Conservation (phyloP, 2,888 invertebrate genomes). For the Disparrhopalites patrizii region DNA sequence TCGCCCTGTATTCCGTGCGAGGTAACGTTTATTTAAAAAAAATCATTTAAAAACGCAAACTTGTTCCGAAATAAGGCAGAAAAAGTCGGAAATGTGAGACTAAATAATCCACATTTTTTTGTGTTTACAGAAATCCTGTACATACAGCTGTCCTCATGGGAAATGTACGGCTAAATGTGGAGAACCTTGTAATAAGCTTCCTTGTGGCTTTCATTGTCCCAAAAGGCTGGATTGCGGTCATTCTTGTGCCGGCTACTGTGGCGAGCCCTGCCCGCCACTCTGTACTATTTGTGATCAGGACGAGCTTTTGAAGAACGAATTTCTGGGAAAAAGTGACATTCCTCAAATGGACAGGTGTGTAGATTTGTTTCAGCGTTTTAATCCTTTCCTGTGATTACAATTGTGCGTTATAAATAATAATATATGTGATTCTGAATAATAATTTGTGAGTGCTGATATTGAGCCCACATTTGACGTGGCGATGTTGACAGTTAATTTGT, state of each 20-base stretch:
- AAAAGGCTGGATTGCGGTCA: slow-evolving; percentile 52
- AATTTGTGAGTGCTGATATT: no score
- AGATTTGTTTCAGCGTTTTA: no score
- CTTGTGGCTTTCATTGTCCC: slow-evolving; percentile 51
- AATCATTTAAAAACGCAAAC: background rate
- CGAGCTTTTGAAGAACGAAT: slow-evolving; percentile 40
- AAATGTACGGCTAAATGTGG: slow-evolving; percentile 33
- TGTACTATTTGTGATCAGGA: slow-evolving; percentile 58
- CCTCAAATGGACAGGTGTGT: background rate
- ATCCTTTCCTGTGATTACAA: no score
- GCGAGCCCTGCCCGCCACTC: slow-evolving; percentile 63
- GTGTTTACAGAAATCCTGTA: slow-evolving; percentile 31
- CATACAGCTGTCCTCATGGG: slow-evolving; percentile 33
- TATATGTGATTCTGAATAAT: no score
- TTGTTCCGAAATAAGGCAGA: background rate
- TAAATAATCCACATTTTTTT: background rate
- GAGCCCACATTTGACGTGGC: no score
- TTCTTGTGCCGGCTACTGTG: slow-evolving; percentile 60
- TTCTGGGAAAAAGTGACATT: background rate
- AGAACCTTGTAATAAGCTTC: slow-evolving; percentile 50
- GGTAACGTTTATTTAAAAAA: slow-evolving; percentile 16
- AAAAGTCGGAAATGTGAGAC: background rate
- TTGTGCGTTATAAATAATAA: no score
- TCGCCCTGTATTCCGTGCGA: slow-evolving; percentile 33
- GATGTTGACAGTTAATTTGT: no score